These are phyloP conservation scores for Phrynosoma blainvillii DNA, from an alignment of 2,113 vertebrate genomes.

Conservation along the genomic window DNA sequence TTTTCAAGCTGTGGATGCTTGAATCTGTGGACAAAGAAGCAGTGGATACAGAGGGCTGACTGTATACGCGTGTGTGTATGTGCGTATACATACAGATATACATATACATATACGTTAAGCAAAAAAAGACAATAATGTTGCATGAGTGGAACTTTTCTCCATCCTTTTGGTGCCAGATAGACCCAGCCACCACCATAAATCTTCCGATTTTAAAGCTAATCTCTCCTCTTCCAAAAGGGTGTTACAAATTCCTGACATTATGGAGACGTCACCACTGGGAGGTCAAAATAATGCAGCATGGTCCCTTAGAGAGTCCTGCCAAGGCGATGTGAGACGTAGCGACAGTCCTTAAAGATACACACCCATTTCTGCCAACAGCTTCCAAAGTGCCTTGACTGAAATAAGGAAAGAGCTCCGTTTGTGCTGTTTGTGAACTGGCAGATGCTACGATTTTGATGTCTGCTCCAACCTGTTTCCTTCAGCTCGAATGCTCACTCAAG, in stretches of 20 bases:
- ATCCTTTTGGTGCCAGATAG: too few relatives aligned
- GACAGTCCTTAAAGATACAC: slow-evolving; percentile 26
- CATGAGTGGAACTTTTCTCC: too few relatives aligned
- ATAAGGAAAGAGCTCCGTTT: slow-evolving; percentile 2
- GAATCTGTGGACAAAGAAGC: too few relatives aligned
- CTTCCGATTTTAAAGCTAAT: too few relatives aligned
- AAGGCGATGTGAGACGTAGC: slow-evolving; percentile 1
- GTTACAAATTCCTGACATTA: background rate
- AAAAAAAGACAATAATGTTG: too few relatives aligned
- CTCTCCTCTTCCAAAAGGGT: background rate
- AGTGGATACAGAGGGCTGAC: too few relatives aligned
- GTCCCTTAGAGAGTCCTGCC: background rate
- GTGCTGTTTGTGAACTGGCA: slow-evolving; percentile 34
- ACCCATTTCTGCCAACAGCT: background rate
- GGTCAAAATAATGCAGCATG: background rate
- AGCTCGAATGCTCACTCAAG: background rate
- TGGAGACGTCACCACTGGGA: background rate
- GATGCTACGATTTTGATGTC: slow-evolving; percentile 29
- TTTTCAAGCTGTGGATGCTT: too few relatives aligned
- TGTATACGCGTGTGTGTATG: too few relatives aligned
- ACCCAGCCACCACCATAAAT: too few relatives aligned
- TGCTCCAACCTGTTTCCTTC: slow-evolving; percentile 16
- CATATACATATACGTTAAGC: too few relatives aligned
- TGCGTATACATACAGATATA: too few relatives aligned
- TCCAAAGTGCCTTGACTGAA: slow-evolving; percentile 9